Percentiles rank a stretch among this genome's conserved stretches.
phyloP scores from a whole-genome alignment of 2,888 invertebrate species.

The Scaeva pyrastri region DNA sequence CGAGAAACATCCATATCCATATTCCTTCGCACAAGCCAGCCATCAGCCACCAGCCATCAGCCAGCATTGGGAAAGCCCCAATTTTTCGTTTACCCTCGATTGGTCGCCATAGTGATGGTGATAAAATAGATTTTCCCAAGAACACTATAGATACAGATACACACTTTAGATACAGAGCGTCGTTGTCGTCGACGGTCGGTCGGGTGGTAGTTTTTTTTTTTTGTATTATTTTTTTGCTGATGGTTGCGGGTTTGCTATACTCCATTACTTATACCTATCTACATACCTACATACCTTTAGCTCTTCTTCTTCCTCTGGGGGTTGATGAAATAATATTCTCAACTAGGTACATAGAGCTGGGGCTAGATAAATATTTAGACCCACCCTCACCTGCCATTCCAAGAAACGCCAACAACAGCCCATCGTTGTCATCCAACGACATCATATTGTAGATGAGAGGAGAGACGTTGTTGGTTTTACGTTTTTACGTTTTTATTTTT shows the following conservation, averaged over 20 bases:
- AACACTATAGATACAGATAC: constrained; percentile 69
- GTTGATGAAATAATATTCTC: constrained; percentile 49
- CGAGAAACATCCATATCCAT: constrained; percentile 26
- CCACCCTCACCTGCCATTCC: constrained; percentile 10
- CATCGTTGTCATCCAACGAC: constrained; percentile 68
- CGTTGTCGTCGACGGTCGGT: neutral
- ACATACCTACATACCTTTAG: constrained; percentile 14
- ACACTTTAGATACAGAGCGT: constrained; percentile 66
- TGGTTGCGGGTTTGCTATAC: neutral
- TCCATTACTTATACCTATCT: neutral
- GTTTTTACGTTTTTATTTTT: neutral
- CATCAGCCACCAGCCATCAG: constrained; percentile 22
- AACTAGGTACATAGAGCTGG: constrained; percentile 5
- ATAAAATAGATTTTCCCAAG: constrained; percentile 83
- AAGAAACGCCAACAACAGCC: neutral
- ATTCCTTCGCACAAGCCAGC: neutral
- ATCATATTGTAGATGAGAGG: constrained; percentile 57
- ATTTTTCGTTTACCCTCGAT: constrained; percentile 83
- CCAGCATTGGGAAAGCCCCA: constrained; percentile 78
- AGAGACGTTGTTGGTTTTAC: neutral
- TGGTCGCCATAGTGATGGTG: constrained; percentile 83
- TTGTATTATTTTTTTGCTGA: constrained; percentile 21
- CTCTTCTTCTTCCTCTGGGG: constrained; percentile 9
- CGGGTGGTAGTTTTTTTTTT: constrained; percentile 13
- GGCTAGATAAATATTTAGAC: constrained; percentile 59